phyloP scores from a whole-genome alignment of 1,140 invertebrate genomes.

The Amphibalanus amphitrite region DNA sequence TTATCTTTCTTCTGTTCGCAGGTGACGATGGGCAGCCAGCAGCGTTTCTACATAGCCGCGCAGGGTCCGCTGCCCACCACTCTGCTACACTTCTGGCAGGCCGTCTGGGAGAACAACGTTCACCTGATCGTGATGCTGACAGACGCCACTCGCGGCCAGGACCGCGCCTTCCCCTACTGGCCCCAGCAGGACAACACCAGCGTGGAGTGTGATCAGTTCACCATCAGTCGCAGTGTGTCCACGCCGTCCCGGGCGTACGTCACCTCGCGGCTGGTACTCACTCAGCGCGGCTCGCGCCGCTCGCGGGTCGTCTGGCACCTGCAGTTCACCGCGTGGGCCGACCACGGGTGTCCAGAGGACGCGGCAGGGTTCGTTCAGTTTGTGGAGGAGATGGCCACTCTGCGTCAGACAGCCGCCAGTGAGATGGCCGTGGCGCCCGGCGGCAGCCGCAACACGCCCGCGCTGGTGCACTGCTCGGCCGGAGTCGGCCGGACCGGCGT shows the following conservation, averaged over 20 bases:
- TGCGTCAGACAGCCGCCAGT: conserved; percentile 47
- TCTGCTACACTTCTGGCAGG: conserved; percentile 55
- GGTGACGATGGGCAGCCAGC: conserved; percentile 51
- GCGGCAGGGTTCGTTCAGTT: conserved; percentile 36
- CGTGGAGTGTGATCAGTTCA: conserved; percentile 18
- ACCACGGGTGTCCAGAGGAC: conserved; percentile 39
- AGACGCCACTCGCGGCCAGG: conserved; percentile 25
- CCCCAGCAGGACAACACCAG: conserved; percentile 17
- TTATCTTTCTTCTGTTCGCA: conserved; percentile 11
- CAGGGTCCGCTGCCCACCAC: conserved; percentile 49
- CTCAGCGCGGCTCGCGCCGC: conserved; percentile 22
- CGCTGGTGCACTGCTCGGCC: conserved; percentile 47
- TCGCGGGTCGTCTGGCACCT: conserved; percentile 56
- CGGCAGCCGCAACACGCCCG: conserved; percentile 47
- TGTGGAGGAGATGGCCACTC: conserved; percentile 65
- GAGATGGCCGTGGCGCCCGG: conserved; percentile 39
- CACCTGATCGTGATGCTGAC: conserved; percentile 57
- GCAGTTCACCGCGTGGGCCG: conserved; percentile 58
- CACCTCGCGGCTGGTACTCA: conserved; percentile 26
- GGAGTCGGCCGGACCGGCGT: conserved; percentile 53
- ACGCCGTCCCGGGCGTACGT: conserved; percentile 28
- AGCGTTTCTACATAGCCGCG: conserved; percentile 66
- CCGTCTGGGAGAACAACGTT: conserved; percentile 67
- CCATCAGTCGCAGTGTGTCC: conserved; percentile 26
- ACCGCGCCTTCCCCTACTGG: conserved; percentile 24